Evolutionary conservation across 1,140 invertebrate species (phyloP).

Genomic region (Drosophila bipectinata): DNA sequence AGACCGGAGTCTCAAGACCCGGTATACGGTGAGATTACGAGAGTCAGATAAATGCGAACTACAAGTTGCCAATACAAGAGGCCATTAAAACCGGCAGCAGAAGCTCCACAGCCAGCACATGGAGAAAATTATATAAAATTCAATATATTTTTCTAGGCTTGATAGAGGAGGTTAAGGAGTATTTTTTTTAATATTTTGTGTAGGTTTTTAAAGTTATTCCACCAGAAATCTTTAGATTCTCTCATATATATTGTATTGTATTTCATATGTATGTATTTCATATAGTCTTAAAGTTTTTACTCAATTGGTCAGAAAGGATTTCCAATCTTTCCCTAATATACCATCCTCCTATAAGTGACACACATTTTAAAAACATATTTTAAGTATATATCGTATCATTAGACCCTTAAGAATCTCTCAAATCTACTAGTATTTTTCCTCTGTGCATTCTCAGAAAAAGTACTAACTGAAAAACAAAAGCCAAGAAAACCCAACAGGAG

Average conservation of each 20-base stretch:
- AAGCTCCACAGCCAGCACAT: constrained; percentile 29
- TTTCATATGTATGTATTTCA: too few relatives aligned
- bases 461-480: constrained; percentile 36
- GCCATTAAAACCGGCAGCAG: constrained; percentile 77
- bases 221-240: too few relatives aligned
- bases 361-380: not conserved
- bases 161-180: not conserved
- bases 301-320: too few relatives aligned
- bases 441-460: constrained; percentile 7
- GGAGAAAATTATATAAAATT: constrained; percentile 1
- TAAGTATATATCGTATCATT: too few relatives aligned
- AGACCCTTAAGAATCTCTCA: too few relatives aligned
- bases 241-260: too few relatives aligned
- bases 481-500: constrained; percentile 30
- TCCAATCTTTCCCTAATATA: too few relatives aligned
- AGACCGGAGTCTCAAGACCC: constrained; percentile 18
- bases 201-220: too few relatives aligned
- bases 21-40: constrained; percentile 68
- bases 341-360: not conserved
- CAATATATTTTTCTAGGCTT: not conserved
- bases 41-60: constrained; percentile 80
- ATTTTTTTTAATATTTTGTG: not conserved
- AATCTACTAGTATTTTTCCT: not conserved
- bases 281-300: too few relatives aligned
- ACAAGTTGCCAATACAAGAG: constrained; percentile 83